phyloP scores from a whole-genome alignment of 2,797 vertebrate genomes.

The Hydrolagus colliei region DNA sequence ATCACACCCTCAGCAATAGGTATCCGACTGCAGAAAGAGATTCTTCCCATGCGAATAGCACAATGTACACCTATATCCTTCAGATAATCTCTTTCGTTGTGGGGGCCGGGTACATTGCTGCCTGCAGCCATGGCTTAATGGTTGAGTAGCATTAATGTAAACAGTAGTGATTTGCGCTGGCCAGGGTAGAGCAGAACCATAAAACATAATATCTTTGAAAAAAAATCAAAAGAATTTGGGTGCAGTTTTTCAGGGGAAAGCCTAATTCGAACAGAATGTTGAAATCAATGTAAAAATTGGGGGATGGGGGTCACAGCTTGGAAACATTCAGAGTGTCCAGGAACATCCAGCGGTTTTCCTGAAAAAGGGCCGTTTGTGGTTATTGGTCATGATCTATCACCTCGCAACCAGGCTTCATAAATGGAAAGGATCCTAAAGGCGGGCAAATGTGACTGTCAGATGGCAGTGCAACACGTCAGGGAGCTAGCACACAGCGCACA shows the following conservation, averaged over 20 bases:
- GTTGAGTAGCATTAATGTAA: no score
- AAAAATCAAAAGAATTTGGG: background rate
- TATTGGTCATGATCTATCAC: background rate
- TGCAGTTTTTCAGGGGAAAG: background rate
- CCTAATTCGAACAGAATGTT: background rate
- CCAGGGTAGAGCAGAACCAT: background rate
- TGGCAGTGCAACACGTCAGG: no score
- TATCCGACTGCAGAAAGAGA: no score
- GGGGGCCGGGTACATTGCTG: no score
- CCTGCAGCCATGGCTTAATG: no score
- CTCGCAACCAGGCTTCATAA: background rate
- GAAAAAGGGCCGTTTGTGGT: background rate
- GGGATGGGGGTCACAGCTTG: background rate
- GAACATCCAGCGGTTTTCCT: background rate
- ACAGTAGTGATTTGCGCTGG: background rate
- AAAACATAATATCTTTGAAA: background rate
- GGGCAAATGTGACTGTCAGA: background rate
- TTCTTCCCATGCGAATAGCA: no score
- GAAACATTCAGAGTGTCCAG: background rate
- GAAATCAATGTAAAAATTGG: background rate
- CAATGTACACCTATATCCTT: no score
- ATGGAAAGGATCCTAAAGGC: background rate
- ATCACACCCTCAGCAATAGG: no score
- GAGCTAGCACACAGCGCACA: background rate
- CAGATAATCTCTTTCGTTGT: no score